phyloP scores from a whole-genome alignment of 1,140 invertebrate species.

The Zaprionus kolodkinae region DNA sequence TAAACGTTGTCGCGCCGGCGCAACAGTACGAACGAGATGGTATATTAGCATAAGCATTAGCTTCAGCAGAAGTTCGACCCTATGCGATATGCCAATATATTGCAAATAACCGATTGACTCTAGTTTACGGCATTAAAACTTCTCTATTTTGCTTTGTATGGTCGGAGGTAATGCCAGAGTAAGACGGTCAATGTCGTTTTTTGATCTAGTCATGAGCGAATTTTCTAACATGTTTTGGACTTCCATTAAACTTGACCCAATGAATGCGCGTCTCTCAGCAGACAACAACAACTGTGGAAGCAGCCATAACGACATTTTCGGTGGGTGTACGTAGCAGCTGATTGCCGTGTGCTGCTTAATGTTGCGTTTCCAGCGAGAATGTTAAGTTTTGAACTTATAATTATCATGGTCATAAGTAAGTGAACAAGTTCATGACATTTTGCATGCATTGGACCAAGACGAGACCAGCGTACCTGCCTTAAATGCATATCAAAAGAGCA shows the following conservation, averaged over 20 bases:
- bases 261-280: constrained; percentile 30
- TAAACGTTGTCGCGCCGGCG: constrained; percentile 59
- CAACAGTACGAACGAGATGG: constrained; percentile 24
- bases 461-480: constrained; percentile 1
- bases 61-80: constrained; percentile 53
- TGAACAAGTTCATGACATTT: neutral
- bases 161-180: constrained; percentile 43
- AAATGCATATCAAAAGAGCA: neutral
- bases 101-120: constrained; percentile 66
- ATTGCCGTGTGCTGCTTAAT: constrained; percentile 6
- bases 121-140: constrained; percentile 60
- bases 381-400: constrained; percentile 7
- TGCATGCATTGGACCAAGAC: neutral
- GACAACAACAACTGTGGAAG: constrained; percentile 3
- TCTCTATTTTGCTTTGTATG: constrained; percentile 59
- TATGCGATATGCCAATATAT: constrained; percentile 56
- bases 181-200: constrained; percentile 83
- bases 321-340: constrained; percentile 13
- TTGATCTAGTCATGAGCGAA: constrained; percentile 76
- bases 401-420: constrained; percentile 15
- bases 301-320: constrained; percentile 15
- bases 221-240: constrained; percentile 57
- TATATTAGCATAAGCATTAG: constrained; percentile 43
- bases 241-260: constrained; percentile 76
- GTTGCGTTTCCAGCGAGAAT: constrained; percentile 10